A percentile compares a stretch with the other conserved stretches of the same genome.
These are phyloP conservation scores for Sceloporus tristichus DNA, from an alignment of 2,113 vertebrate genomes.

Conservation along the genomic window DNA sequence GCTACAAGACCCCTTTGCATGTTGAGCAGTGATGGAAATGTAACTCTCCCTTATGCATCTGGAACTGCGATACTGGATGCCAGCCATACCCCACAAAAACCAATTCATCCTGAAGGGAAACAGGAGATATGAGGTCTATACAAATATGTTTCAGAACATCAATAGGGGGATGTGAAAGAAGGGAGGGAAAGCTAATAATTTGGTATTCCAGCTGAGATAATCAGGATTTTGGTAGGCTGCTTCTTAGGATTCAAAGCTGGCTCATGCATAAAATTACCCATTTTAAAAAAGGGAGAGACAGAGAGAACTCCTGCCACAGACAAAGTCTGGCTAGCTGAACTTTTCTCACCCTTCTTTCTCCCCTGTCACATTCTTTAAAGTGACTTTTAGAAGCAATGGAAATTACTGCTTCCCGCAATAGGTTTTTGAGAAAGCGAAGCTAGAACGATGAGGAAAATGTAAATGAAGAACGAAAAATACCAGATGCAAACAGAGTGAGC, in stretches of 20 bases:
- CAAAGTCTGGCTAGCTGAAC: conserved; percentile 30
- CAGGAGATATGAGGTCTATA: neutral
- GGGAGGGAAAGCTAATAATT: neutral
- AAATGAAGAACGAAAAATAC: conserved; percentile 11
- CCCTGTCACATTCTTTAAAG: conserved; percentile 23
- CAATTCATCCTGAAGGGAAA: accelerated
- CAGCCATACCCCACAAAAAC: no score
- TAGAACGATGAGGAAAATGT: neutral
- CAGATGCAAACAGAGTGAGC: conserved; percentile 13
- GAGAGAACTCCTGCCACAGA: conserved; percentile 18
- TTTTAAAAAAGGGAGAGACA: neutral
- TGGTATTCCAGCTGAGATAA: conserved; percentile 35
- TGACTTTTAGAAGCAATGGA: conserved; percentile 12
- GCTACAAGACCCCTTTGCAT: no score
- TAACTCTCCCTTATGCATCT: no score
- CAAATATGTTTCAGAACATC: neutral
- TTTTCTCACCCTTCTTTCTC: neutral
- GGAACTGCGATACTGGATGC: no score
- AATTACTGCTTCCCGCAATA: conserved; percentile 32
- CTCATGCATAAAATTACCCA: conserved; percentile 47
- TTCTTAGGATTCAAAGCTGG: conserved; percentile 31
- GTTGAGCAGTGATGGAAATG: no score
- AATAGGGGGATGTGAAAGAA: conserved; percentile 30
- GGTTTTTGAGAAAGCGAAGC: neutral
- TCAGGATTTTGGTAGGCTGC: neutral